These are phyloP conservation scores for Momotus momota DNA, from an alignment of 2,797 vertebrate genomes.

Conservation along the genomic window DNA sequence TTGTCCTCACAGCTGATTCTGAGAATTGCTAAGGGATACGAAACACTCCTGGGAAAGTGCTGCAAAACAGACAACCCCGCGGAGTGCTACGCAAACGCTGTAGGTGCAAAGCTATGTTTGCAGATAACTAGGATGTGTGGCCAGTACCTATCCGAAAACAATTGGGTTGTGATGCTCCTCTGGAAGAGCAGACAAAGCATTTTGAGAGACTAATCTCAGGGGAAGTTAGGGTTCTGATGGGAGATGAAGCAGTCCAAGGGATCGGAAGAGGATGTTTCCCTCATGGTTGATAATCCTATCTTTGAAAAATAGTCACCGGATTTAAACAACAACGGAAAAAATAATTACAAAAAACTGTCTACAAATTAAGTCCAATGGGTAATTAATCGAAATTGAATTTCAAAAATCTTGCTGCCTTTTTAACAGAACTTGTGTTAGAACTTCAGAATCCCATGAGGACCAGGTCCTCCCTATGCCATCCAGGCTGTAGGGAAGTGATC, in stretches of 20 bases:
- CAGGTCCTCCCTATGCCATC: not conserved
- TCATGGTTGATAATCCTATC: accelerated
- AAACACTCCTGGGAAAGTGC: slow-evolving; percentile 71
- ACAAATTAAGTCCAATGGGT: not conserved
- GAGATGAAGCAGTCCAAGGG: not conserved
- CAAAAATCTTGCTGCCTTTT: not conserved
- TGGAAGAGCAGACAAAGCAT: not conserved
- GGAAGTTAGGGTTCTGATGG: not conserved
- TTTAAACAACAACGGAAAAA: not conserved
- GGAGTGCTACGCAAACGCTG: slow-evolving; percentile 38
- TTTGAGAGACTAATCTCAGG: not conserved
- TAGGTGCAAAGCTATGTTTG: slow-evolving; percentile 42
- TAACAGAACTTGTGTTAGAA: not conserved
- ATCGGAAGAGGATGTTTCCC: not conserved
- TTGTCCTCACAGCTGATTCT: slow-evolving; percentile 32
- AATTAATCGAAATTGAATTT: not conserved
- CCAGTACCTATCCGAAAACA: not conserved
- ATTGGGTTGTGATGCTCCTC: not conserved
- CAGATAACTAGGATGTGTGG: not conserved
- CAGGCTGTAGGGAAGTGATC: accelerated
- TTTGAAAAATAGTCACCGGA: not conserved
- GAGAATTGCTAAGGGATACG: slow-evolving; percentile 51
- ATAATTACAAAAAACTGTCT: too few relatives aligned
- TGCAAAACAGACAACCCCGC: slow-evolving; percentile 67
- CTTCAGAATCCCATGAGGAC: not conserved